These are phyloP conservation scores for Babyrousa celebensis DNA, from an alignment of 2,797 vertebrate species.

Conservation along the genomic window DNA sequence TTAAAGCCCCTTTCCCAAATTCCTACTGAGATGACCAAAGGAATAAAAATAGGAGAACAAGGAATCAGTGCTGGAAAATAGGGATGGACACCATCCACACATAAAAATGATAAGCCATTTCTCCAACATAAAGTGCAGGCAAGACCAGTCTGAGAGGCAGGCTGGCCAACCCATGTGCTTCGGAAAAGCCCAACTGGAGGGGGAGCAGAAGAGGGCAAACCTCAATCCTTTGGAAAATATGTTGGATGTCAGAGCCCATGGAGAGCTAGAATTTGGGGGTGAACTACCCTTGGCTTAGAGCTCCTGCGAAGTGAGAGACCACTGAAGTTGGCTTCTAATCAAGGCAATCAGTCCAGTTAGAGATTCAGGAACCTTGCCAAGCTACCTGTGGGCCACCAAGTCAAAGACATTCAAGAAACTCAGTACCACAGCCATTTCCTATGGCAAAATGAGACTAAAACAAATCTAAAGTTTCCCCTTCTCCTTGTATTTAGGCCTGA, in stretches of 20 bases:
- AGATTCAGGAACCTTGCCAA: not conserved
- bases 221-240: not conserved
- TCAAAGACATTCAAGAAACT: not conserved
- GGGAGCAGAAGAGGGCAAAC: not conserved
- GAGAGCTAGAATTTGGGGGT: not conserved
- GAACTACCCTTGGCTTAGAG: not conserved
- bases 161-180: not conserved
- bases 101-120: not conserved
- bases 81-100: not conserved
- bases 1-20: not conserved
- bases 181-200: not conserved
- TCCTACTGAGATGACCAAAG: not conserved
- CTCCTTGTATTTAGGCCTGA: not conserved
- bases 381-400: not conserved
- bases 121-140: not conserved
- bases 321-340: not conserved
- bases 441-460: not conserved
- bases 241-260: not conserved
- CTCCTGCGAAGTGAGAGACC: not conserved
- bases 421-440: not conserved
- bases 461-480: conserved; percentile 24
- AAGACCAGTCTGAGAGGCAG: not conserved
- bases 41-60: not conserved
- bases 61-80: not conserved
- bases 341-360: not conserved